Percentiles rank a stretch among this genome's conserved stretches.
Conservation (phyloP, 2,113 vertebrate species). For the Cephalopholis sonnerati region DNA sequence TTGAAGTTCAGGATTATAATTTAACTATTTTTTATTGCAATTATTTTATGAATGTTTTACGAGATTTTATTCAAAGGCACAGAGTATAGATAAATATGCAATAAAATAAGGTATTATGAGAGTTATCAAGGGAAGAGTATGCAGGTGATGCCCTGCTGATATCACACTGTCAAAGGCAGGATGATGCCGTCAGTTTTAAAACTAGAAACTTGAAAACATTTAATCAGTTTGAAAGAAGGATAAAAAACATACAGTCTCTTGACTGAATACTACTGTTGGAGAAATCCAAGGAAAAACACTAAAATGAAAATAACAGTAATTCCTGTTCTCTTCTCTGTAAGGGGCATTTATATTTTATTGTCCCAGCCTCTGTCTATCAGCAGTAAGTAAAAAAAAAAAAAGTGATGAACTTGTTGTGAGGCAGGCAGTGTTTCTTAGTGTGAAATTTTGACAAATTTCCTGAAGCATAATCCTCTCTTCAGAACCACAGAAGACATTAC, state of each 20-base stretch:
- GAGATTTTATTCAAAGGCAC: accelerated
- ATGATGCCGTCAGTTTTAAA: neutral
- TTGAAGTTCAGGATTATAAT: neutral
- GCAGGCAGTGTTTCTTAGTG: neutral
- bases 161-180: neutral
- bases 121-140: neutral
- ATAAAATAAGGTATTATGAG: neutral
- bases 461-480: neutral
- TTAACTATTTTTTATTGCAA: neutral
- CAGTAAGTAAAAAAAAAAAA: neutral
- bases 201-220: neutral
- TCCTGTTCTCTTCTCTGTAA: neutral
- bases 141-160: too few relatives aligned
- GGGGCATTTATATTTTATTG: neutral
- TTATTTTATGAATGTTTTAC: neutral
- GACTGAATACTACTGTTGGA: neutral
- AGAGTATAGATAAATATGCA: neutral
- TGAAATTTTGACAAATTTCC: neutral
- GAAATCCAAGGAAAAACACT: neutral
- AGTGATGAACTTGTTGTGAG: neutral
- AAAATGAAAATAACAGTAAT: neutral
- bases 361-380: neutral
- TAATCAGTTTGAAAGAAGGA: neutral
- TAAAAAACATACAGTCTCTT: neutral
- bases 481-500: neutral